These are phyloP conservation scores for Ovis canadensis DNA, from an alignment of 2,113 vertebrate genomes.

Conservation along the genomic window DNA sequence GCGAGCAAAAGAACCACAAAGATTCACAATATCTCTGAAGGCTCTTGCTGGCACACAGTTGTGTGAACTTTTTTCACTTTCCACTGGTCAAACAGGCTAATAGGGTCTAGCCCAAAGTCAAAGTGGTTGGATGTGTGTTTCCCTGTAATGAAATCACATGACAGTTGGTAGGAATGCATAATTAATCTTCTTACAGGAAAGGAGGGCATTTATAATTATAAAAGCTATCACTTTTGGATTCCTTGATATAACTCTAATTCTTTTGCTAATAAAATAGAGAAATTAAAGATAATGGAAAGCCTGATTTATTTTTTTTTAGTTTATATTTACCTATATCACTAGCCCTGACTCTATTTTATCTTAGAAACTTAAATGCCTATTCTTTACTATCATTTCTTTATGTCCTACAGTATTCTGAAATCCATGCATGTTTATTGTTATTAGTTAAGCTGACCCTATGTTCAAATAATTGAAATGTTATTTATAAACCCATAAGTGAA, in stretches of 20 bases:
- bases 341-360: neutral
- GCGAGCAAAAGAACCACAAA: neutral
- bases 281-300: neutral
- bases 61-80: neutral
- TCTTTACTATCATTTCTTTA: neutral
- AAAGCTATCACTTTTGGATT: neutral
- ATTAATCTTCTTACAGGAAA: neutral
- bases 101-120: neutral
- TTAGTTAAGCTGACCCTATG: neutral
- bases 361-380: neutral
- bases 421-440: neutral
- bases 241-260: neutral
- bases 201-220: neutral
- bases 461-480: slow-evolving; percentile 20
- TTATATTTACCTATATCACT: neutral
- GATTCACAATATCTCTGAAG: neutral
- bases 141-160: neutral
- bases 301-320: neutral
- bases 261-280: neutral
- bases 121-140: neutral
- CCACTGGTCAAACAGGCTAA: neutral
- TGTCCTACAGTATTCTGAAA: neutral
- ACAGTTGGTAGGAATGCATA: neutral
- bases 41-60: neutral
- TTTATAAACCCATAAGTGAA: neutral